Base-by-base conservation (phyloP, 2,113 vertebrate species). In the Acanthisitta chloris region DNA sequence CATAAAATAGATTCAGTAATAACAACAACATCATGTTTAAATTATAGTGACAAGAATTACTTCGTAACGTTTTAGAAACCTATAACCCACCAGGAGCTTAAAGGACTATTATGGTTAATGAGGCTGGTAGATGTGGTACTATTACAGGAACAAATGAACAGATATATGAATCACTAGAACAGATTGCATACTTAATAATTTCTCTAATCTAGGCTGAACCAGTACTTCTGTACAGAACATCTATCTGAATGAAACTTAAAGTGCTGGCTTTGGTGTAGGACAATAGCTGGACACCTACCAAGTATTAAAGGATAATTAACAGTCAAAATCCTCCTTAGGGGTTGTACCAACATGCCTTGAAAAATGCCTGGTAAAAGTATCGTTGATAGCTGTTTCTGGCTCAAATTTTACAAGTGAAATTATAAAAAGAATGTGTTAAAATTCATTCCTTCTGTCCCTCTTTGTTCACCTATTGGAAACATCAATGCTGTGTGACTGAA, bases 21-120 rank as follows among this genome's bases (percentile, higher is more conserved):
- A 97, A 93, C 82, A 97, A 93, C 80, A 97, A 76, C 88, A 95
- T 71, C 74, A n/a, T 84, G 77, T 92, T 96, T 96, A 97, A 97
- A 97, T 97, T 90, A 95, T 85, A 93, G 79, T 92, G 95, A 96
- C 95, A 94, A 73, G 80, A 96, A 98, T 96, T 95, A 94, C 82
- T 97, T 83, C 85, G 76, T 90, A 96, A 94, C 82, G 81, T 80
- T 97, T 97, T 95, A 79, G 89, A 92, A 96, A 94, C 88, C 83
- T 62, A 94, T 95, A 97, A 97, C 59, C 82, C 96, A 95, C 82
- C 77, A 92, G 85, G 86, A 95, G 72, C 81, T 97, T 92, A 97
- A 97, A 97, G 88, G 89, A 96, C 93, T 97, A 93, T 97, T 97
- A 97, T 54, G 74, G 74, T 92, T 97, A 98, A 97, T 93, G 96